Conservation (phyloP, 2,888 invertebrate genomes). For the Dascillus cervinus region DNA sequence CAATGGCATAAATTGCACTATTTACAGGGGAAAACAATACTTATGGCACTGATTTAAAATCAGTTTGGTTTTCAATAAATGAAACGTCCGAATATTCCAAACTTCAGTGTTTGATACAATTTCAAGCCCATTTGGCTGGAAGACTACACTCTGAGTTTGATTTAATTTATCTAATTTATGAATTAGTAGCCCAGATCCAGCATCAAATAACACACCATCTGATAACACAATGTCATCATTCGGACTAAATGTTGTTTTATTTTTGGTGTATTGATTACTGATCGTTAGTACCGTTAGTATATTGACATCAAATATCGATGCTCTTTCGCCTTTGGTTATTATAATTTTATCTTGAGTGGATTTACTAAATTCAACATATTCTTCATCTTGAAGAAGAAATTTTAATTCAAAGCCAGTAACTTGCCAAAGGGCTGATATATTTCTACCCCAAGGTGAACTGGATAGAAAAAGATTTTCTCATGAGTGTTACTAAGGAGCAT, state of each 20-base stretch:
- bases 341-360: conserved; percentile 76
- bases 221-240: conserved; percentile 90
- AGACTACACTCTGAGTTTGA: conserved; percentile 88
- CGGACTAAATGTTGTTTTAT: conserved; percentile 89
- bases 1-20: conserved; percentile 81
- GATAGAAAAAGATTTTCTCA: conserved; percentile 73
- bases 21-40: conserved; percentile 83
- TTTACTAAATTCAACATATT: conserved; percentile 89
- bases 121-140: conserved; percentile 93
- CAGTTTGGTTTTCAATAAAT: conserved; percentile 88
- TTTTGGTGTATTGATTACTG: conserved; percentile 89
- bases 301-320: conserved; percentile 79
- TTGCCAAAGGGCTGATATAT: conserved; percentile 75
- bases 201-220: conserved; percentile 94
- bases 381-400: conserved; percentile 71
- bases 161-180: conserved; percentile 98
- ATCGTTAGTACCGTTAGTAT: conserved; percentile 73
- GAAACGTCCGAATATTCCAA: conserved; percentile 95
- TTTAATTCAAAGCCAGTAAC: conserved; percentile 57
- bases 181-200: conserved; percentile 76
- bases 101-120: conserved; percentile 97
- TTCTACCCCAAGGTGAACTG: conserved; percentile 78
- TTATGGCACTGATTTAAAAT: conserved; percentile 82
- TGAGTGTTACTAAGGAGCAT: too few species aligned
- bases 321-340: conserved; percentile 78